These are phyloP conservation scores for Pelodytes ibericus DNA, from an alignment of 2,797 vertebrate species.

Conservation along the genomic window DNA sequence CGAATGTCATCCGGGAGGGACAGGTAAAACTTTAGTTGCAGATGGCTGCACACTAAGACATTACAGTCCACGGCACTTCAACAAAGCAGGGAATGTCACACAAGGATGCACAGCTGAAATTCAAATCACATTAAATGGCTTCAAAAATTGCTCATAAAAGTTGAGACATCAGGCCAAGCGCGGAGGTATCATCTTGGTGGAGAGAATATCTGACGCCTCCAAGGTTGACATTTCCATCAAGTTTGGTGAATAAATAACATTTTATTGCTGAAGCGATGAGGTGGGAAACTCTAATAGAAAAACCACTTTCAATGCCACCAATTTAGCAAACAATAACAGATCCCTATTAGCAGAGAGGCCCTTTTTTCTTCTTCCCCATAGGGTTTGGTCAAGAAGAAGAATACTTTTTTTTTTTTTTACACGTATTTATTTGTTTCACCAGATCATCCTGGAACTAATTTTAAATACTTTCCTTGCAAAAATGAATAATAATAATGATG, in stretches of 20 bases:
- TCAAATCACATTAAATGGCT: conserved; percentile 59
- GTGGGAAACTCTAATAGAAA: conserved; percentile 35
- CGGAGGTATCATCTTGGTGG: conserved; percentile 39
- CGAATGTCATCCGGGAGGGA: conserved; percentile 50
- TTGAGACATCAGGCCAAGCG: conserved; percentile 53
- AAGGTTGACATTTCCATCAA: conserved; percentile 57
- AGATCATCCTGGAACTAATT: background rate
- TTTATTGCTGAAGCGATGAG: conserved; percentile 44
- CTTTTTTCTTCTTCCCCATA: background rate
- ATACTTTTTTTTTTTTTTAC: too few relatives aligned
- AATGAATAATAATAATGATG: too few relatives aligned
- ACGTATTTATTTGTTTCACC: too few relatives aligned
- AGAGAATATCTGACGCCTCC: conserved; percentile 44
- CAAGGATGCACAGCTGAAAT: conserved; percentile 57
- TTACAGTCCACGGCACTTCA: conserved; percentile 52
- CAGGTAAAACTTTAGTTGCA: conserved; percentile 60
- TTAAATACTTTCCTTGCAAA: background rate
- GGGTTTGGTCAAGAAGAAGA: background rate
- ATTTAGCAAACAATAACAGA: conserved; percentile 39
- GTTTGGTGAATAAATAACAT: conserved; percentile 46
- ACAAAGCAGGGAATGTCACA: conserved; percentile 55
- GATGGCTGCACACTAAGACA: conserved; percentile 60
- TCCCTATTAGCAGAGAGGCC: background rate
- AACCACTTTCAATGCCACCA: conserved; percentile 55
- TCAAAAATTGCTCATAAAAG: conserved; percentile 54